A percentile compares a stretch with the other conserved stretches of the same genome.
Conservation (phyloP, 2,888 invertebrate genomes). For the Cryptophagus acutangulus region DNA sequence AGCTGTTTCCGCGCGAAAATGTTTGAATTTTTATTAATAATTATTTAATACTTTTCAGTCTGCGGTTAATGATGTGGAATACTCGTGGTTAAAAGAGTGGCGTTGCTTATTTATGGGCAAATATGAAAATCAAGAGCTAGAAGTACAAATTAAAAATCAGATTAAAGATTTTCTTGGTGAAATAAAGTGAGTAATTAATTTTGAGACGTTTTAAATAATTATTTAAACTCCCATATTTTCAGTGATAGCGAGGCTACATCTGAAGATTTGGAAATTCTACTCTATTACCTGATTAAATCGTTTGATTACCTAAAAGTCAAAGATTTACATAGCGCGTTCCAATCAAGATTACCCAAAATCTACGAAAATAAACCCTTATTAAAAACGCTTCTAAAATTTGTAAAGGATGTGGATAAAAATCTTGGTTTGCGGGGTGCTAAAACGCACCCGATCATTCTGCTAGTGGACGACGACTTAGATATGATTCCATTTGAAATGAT, state of each 20-base stretch:
- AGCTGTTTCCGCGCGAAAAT: no score
- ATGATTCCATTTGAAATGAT: constrained; percentile 76
- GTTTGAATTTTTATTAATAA: no score
- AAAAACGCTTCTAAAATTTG: constrained; percentile 43
- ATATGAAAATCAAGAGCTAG: constrained; percentile 48
- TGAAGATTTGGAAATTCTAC: constrained; percentile 45
- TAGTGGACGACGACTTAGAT: constrained; percentile 71
- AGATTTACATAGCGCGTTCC: constrained; percentile 47
- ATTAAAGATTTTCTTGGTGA: constrained; percentile 51
- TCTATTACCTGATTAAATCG: constrained; percentile 47
- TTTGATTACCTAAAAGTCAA: constrained; percentile 39
- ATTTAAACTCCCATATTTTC: no score
- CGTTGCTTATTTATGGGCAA: constrained; percentile 59
- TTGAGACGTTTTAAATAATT: no score
- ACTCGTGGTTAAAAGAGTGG: constrained; percentile 62
- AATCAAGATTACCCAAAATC: constrained; percentile 40
- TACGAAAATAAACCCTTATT: constrained; percentile 46
- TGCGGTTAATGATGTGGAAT: constrained; percentile 57
- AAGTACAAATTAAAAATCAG: constrained; percentile 47
- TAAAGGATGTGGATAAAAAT: constrained; percentile 48
- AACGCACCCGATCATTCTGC: constrained; percentile 59
- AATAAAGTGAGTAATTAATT: no score
- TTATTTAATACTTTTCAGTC: no score
- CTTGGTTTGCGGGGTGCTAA: constrained; percentile 47
- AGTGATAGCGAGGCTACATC: no score